phyloP scores from a whole-genome alignment of 2,113 vertebrate genomes.

The Corythaeola cristata region DNA sequence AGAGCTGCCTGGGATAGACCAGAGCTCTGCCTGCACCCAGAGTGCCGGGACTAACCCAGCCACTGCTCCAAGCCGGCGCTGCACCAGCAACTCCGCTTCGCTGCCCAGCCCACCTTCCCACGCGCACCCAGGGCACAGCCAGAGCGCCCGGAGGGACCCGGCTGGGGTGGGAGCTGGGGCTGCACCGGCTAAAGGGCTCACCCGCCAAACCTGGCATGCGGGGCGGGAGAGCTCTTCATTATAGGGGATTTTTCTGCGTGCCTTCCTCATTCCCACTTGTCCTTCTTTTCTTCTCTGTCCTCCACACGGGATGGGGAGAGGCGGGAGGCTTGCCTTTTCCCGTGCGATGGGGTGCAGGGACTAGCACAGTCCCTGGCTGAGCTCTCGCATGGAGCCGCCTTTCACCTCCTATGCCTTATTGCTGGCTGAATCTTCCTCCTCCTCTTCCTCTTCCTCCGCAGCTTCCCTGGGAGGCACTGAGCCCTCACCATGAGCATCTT shows the following conservation, averaged over 20 bases:
- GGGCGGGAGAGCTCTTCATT: constrained; percentile 3
- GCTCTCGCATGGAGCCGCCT: background rate
- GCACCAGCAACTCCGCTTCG: constrained; percentile 29
- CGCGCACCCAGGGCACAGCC: background rate
- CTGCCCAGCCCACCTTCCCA: background rate
- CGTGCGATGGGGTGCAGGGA: background rate
- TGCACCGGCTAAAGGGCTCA: background rate
- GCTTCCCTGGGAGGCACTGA: background rate
- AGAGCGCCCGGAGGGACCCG: background rate
- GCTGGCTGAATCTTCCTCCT: background rate
- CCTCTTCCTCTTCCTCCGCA: background rate
- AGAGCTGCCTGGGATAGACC: constrained; percentile 7
- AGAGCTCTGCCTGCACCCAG: constrained; percentile 16
- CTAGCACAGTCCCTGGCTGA: background rate
- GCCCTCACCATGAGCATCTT: background rate
- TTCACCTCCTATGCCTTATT: constrained; percentile 44
- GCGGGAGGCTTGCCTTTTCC: background rate
- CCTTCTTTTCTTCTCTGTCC: background rate
- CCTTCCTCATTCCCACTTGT: background rate
- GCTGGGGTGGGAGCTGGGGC: constrained; percentile 12
- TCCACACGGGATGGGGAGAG: background rate
- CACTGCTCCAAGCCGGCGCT: constrained; percentile 2
- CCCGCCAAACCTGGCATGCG: background rate
- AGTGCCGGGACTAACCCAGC: background rate
- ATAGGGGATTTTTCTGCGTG: constrained; percentile 55